Percentiles rank a stretch among this genome's conserved stretches.
These are phyloP conservation scores for Drosophila auraria DNA, from an alignment of 1,140 invertebrate genomes.

Conservation along the genomic window DNA sequence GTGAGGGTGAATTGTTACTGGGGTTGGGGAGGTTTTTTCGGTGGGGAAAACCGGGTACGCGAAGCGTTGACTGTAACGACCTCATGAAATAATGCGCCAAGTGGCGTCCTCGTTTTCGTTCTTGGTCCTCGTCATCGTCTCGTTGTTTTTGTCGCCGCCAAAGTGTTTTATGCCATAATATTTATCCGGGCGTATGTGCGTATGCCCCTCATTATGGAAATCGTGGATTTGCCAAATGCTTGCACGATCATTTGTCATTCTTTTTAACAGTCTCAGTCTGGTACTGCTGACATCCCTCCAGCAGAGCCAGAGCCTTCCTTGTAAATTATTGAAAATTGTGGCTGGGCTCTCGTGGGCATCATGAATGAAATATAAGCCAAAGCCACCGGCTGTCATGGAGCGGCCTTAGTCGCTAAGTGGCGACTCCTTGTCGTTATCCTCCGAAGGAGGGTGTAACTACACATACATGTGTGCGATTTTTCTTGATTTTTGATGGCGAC, in stretches of 20 bases:
- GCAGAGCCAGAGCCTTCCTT: background rate
- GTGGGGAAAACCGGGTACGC: background rate
- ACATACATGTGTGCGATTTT: constrained; percentile 22
- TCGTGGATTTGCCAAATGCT: constrained; percentile 83
- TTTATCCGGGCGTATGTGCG: constrained; percentile 59
- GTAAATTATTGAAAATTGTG: constrained; percentile 77
- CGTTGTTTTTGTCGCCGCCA: constrained; percentile 35
- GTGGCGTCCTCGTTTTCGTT: constrained; percentile 59
- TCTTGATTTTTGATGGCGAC: constrained; percentile 32
- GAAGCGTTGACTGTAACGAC: constrained; percentile 74
- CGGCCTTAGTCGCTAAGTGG: constrained; percentile 64
- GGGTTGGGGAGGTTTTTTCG: background rate
- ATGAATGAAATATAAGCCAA: constrained; percentile 77
- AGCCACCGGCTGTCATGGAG: constrained; percentile 67
- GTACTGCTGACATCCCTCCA: constrained; percentile 25
- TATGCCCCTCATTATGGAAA: constrained; percentile 77
- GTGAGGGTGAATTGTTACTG: background rate
- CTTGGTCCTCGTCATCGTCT: constrained; percentile 43
- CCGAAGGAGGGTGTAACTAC: background rate
- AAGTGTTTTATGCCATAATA: constrained; percentile 84
- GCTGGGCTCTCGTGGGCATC: constrained; percentile 32
- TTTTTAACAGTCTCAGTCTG: constrained; percentile 72
- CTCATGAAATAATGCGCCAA: constrained; percentile 84
- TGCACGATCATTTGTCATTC: constrained; percentile 83
- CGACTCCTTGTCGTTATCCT: constrained; percentile 47